Conservation (phyloP, 2,888 invertebrate species). For the Phrixothrix hirtus region DNA sequence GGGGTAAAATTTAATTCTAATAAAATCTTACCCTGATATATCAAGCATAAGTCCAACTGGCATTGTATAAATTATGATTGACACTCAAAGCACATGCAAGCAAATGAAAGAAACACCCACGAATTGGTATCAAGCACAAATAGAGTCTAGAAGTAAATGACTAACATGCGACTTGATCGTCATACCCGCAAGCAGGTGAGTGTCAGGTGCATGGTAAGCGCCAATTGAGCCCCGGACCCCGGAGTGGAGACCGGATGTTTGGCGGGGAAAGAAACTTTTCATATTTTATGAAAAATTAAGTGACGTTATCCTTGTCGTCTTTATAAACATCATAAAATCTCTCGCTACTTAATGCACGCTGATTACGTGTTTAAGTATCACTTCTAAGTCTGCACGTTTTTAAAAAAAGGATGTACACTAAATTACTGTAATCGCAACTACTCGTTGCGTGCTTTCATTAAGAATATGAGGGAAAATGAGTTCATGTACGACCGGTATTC, state of each 20-base stretch:
- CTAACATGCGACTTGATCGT: slow-evolving; percentile 6
- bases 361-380: too few species aligned
- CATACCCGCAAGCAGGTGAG: slow-evolving; percentile 22
- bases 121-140: background rate
- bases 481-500: too few species aligned
- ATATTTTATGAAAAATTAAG: slow-evolving; percentile 21
- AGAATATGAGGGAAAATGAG: too few species aligned
- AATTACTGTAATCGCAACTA: too few species aligned
- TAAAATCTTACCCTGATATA: slow-evolving; percentile 61
- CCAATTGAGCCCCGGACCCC: slow-evolving; percentile 29
- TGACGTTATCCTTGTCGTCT: slow-evolving; percentile 15
- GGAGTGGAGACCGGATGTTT: slow-evolving; percentile 34
- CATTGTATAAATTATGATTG: slow-evolving; percentile 49
- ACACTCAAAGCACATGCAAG: background rate
- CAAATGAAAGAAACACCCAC: background rate
- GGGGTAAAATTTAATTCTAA: too few species aligned
- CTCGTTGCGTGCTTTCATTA: too few species aligned
- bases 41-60: slow-evolving; percentile 65
- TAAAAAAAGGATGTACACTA: too few species aligned
- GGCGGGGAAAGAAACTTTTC: slow-evolving; percentile 31
- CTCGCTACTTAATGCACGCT: too few species aligned
- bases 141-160: slow-evolving; percentile 1
- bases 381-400: too few species aligned
- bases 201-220: slow-evolving; percentile 28
- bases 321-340: too few species aligned